Conservation (phyloP, 2,113 vertebrate genomes). For the Dasyurus viverrinus region DNA sequence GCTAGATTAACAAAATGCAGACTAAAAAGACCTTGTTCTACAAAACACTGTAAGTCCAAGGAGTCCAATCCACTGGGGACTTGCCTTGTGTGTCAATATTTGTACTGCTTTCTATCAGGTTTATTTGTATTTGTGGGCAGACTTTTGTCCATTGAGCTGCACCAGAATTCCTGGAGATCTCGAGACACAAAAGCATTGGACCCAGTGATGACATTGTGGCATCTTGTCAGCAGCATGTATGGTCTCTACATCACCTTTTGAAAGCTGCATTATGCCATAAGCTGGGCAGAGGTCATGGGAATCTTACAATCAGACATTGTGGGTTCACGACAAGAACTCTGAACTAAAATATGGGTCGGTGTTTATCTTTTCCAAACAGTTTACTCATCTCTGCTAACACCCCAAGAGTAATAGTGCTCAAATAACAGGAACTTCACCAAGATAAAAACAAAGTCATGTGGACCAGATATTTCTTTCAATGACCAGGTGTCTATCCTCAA, state of each 20-base stretch:
- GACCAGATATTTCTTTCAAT: not conserved
- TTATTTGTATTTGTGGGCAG: not conserved
- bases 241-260: not conserved
- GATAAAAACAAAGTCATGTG: not conserved
- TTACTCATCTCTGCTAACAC: constrained; percentile 8
- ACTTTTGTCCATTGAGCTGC: not conserved
- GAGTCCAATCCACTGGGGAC: not conserved
- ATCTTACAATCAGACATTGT: not conserved
- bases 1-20: not conserved
- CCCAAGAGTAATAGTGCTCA: not conserved
- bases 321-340: not conserved
- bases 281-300: not conserved
- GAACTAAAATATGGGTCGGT: not conserved
- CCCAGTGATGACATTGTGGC: not conserved
- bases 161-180: not conserved
- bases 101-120: not conserved
- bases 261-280: not conserved
- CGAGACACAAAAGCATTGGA: not conserved
- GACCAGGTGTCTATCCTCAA: constrained; percentile 5
- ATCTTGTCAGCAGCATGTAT: not conserved
- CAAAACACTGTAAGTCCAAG: not conserved
- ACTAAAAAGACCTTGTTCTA: not conserved
- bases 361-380: constrained; percentile 14
- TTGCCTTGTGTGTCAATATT: not conserved
- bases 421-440: constrained; percentile 6